Base-by-base conservation (phyloP, 2,113 vertebrate species). In the Pholis gunnellus region DNA sequence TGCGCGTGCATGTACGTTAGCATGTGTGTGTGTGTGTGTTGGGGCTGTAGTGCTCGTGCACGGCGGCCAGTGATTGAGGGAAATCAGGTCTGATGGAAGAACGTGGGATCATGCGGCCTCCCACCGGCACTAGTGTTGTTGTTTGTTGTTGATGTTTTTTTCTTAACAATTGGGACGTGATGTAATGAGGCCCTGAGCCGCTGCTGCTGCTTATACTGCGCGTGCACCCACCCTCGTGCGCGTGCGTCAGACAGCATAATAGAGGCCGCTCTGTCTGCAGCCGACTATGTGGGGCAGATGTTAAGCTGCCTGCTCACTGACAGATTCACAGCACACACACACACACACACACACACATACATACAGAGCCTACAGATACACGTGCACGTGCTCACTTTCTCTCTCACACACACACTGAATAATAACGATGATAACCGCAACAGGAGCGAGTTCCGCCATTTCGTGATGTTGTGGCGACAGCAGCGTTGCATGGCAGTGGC, bases 381-480 rank as follows among this genome's bases (percentile, higher is more conserved):
- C 59, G 48, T 44, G 22, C 71, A 48, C 54, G 22, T 42, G 14
- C 40, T 50, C 48, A 50, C 48, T 46, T 46, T 46, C 44, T 46
- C 44, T 46, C 44, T 15, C 66, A 13, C 66, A 75, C 79, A 65
- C 83, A 68, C 56, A 18, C 42, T 63, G 79, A 79, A 79, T 75
- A 85, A 46, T 40, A 79, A 73, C 79, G 72, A 67, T 13, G 78
- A 83, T 81, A 89, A 83, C 86, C 79, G 78, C 89, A 74, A 80
- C 84, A 84, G 80, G 64, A 91, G 84, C 85, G 84, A 90, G 89
- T 93, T 93, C 93, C 93, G 93, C 93, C 93, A 94, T 94, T 94
- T 94, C 92, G 88, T 76, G 92, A 88, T 90, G 87, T 91, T 90
- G 89, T 91, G 86, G 83, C 86, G 87, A 87, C 89, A 91, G 86